Evolutionary conservation across 2,797 vertebrate genomes (phyloP).

Genomic region (Lutjanus campechanus): DNA sequence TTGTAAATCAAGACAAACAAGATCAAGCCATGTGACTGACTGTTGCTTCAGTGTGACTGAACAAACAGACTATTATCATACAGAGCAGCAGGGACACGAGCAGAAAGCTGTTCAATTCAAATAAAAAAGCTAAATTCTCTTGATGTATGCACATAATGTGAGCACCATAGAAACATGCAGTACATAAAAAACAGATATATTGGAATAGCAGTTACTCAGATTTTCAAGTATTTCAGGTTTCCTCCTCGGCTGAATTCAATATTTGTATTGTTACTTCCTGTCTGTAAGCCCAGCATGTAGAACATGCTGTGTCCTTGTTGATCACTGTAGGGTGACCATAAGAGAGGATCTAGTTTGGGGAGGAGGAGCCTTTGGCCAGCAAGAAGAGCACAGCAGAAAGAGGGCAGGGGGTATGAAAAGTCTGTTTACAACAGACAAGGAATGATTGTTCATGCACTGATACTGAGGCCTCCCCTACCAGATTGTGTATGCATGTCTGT

Average conservation of each 20-base stretch:
- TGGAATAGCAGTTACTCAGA: neutral
- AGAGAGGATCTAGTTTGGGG: slow-evolving; percentile 22
- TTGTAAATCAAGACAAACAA: slow-evolving; percentile 10
- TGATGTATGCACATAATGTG: neutral
- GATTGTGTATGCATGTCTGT: slow-evolving; percentile 43
- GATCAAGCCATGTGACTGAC: slow-evolving; percentile 1
- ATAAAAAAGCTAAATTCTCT: neutral
- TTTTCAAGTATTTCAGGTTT: neutral
- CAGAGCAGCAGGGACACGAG: slow-evolving; percentile 1
- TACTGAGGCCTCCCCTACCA: slow-evolving; percentile 35
- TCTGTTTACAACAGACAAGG: slow-evolving; percentile 32
- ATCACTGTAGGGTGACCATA: slow-evolving; percentile 44
- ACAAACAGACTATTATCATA: neutral
- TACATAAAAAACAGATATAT: neutral
- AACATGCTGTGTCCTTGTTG: slow-evolving; percentile 42
- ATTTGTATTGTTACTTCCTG: neutral
- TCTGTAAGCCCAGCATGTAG: neutral
- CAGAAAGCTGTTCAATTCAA: neutral
- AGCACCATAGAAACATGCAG: neutral
- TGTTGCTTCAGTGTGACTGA: slow-evolving; percentile 21
- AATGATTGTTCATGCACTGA: slow-evolving; percentile 37
- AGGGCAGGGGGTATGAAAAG: slow-evolving; percentile 2
- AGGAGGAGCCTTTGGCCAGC: slow-evolving; percentile 40
- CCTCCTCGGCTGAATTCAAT: neutral
- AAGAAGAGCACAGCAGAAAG: slow-evolving; percentile 36